Conservation (phyloP, 2,797 vertebrate genomes). For the Simalia tracyae region DNA sequence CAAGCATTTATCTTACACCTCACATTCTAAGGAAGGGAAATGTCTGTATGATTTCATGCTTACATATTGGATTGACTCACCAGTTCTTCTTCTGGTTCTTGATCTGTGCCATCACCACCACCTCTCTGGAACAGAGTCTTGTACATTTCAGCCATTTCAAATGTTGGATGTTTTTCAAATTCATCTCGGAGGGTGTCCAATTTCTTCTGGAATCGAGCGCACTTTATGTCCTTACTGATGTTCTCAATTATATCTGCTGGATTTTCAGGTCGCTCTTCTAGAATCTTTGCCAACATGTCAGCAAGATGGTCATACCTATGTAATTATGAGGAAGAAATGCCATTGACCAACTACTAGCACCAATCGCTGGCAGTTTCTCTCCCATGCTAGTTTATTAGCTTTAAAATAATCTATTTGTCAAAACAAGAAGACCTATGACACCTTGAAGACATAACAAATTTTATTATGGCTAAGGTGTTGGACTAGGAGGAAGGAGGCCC, state of each 20-base stretch:
- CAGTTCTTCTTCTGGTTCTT: slow-evolving; percentile 71
- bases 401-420: background rate
- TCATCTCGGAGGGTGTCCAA: slow-evolving; percentile 79
- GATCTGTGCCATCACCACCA: slow-evolving; percentile 64
- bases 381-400: background rate
- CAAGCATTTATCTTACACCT: background rate
- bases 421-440: background rate
- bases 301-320: slow-evolving; percentile 91
- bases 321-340: slow-evolving; percentile 24
- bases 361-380: background rate
- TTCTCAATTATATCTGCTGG: slow-evolving; percentile 87
- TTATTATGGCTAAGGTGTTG: background rate
- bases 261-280: slow-evolving; percentile 85
- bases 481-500: background rate
- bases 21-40: background rate
- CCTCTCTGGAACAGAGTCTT: slow-evolving; percentile 76
- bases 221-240: slow-evolving; percentile 86
- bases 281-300: slow-evolving; percentile 80
- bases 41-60: background rate
- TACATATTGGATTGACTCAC: slow-evolving; percentile 63
- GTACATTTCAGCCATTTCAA: slow-evolving; percentile 80
- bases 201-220: slow-evolving; percentile 72
- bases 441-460: background rate
- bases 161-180: slow-evolving; percentile 64
- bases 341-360: background rate